Base-by-base conservation (phyloP, 2,888 invertebrate species). In the Microplitis manilae region DNA sequence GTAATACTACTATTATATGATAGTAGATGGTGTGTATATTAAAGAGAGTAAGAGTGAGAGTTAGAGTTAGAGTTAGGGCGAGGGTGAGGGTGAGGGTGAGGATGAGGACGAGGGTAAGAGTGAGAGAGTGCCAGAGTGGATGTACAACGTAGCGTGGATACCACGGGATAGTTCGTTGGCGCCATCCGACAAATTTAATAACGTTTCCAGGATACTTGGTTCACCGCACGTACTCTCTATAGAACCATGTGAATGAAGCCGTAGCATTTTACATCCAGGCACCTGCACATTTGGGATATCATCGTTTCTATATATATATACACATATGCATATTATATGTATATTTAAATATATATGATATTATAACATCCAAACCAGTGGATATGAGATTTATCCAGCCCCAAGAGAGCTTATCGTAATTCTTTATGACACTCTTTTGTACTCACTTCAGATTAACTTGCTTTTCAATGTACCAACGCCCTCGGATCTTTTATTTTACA, bases 181-280 rank as follows among this genome's bases (percentile, higher is more conserved):
- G 41, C 68, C 40, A 67, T 68, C 59, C 67, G 70, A 77, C 71
- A 77, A 77, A 77, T 77, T 77, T 70, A 77, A 77, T 77, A 77
- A 77, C 67, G 68, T 77, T 74, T 59, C 59, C n/a, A 69, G 41
- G 40, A 71, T 70, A 77, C 41, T 70, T 73, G 60, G 77, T 70
- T 77, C 61, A 70, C 65, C 61, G 61, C 73, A 68, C 61, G 71
- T 77, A 75, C 30, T 65, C 20, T 65, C 20, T 62, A 64, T 13
- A 64, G 20, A n/a, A 62, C 38, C 41, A 69, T 20, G 38, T 40
- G 70, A 77, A 77, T 70, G 30, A 67, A 62, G 38, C 50, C 62
- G 30, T 71, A 41, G 41, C 5, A 68, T 74, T 77, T 73, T 65
- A 68, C 70, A 65, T 73, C 69, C 38, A 50, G 65, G 13, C 39